Evolutionary conservation across 2,797 vertebrate genomes (phyloP), one percentile per base, ranked within the genome.

Genomic region (Neostethus bicornis): DNA sequence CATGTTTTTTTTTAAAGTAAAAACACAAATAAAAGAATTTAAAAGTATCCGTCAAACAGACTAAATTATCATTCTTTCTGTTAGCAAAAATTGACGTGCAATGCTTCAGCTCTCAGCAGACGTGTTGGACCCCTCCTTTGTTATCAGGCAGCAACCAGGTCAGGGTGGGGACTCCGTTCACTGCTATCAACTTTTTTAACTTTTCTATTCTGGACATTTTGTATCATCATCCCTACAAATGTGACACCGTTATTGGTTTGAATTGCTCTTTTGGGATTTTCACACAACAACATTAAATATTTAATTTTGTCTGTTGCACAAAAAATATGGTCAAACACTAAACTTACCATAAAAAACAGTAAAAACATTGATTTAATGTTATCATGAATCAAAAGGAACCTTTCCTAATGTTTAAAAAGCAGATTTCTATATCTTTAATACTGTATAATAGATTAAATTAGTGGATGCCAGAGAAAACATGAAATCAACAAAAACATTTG

Each of bases 71-170:
- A 28, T 39, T 45, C 23, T 45, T 34, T 43, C 16, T 17, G 44
- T 16, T 7, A 17, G 55, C 7, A 17, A n/a, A 32, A 35, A 26
- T 44, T 0, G n/a, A 11, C 25, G 12, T 7, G 38, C 17, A 35
- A 11, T n/a, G 32, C 16, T 41, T 4, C 19, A n/a, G 9, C 31
- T 63, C 24, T 49, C 19, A 3, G 48, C 7, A 13, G 53, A 9
- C 1, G 47, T 51, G 71, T 60, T 59, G 71, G 44, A 66, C 29
- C 24, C 28, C 37, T 47, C 48, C 24, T 46, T 24, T 14, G 71
- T 86, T 87, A 89, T 89, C 87, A 19, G 55, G 9, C 35, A 3
- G 5, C 48, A 49, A 54, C n/a, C 84, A 75, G 70, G 1, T 59
- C 38, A 79, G 85, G 85, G 83, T 67, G 83, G 79, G 32, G 80